Percentiles rank a stretch among this genome's conserved stretches.
phyloP scores from a whole-genome alignment of 2,797 vertebrate species.

The Pempheris klunzingeri region DNA sequence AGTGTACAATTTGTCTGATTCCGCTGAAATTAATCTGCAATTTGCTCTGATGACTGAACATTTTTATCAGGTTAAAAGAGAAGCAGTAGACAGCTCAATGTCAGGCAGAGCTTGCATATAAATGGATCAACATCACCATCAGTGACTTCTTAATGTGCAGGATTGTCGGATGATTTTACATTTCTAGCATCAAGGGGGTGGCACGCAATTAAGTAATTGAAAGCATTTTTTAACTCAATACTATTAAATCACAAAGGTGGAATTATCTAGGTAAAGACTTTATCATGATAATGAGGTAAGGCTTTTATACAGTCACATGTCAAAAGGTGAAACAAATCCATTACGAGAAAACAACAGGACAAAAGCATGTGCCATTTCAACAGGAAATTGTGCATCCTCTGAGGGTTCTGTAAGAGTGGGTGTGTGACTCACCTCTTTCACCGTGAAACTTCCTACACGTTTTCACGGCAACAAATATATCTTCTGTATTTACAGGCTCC shows the following conservation, averaged over 20 bases:
- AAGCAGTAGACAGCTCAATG: constrained; percentile 27
- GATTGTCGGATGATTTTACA: constrained; percentile 18
- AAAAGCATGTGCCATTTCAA: constrained; percentile 13
- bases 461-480: constrained; percentile 97
- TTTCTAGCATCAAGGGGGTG: constrained; percentile 14
- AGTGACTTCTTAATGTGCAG: constrained; percentile 28
- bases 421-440: constrained; percentile 91
- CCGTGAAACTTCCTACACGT: constrained; percentile 95
- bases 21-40: constrained; percentile 42
- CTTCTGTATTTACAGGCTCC: constrained; percentile 88
- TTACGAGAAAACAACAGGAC: constrained; percentile 30
- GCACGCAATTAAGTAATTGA: neutral
- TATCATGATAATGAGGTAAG: constrained; percentile 13
- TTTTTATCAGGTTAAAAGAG: constrained; percentile 44
- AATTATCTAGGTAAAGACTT: constrained; percentile 19
- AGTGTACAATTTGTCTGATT: constrained; percentile 33
- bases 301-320: constrained; percentile 29
- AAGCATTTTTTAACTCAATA: neutral
- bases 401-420: constrained; percentile 1
- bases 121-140: constrained; percentile 11
- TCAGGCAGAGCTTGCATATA: constrained; percentile 22
- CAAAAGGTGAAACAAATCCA: constrained; percentile 51
- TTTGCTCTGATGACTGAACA: constrained; percentile 46
- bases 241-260: constrained; percentile 16
- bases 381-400: constrained; percentile 9